These are phyloP conservation scores for Myotis lucifugus DNA, from an alignment of 2,113 vertebrate genomes.

Conservation along the genomic window DNA sequence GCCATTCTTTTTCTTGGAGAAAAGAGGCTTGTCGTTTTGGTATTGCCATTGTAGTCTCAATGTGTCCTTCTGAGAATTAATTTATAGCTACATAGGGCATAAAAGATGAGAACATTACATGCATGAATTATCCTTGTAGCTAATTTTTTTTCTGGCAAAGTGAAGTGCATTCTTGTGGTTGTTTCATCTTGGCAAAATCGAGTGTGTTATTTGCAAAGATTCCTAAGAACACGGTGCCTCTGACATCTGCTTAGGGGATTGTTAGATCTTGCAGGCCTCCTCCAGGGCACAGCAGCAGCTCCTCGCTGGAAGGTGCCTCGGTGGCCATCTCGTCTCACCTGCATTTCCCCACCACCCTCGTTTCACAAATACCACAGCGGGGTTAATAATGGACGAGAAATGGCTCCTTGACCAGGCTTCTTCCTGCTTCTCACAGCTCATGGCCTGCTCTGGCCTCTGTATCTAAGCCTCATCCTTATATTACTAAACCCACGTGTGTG, in stretches of 20 bases:
- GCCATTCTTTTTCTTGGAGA: conserved; percentile 6
- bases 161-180: conserved; percentile 57
- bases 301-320: background rate
- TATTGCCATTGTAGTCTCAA: conserved; percentile 5
- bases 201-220: conserved; percentile 55
- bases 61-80: conserved; percentile 68
- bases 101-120: conserved; percentile 58
- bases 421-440: background rate
- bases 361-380: background rate
- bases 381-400: background rate
- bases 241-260: background rate
- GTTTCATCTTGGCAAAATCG: conserved; percentile 65
- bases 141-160: conserved; percentile 50
- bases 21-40: conserved; percentile 40
- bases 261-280: background rate
- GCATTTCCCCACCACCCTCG: background rate
- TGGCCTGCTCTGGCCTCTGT: background rate
- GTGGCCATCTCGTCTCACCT: background rate
- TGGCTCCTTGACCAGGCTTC: accelerated
- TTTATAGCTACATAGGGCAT: conserved; percentile 54
- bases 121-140: conserved; percentile 68
- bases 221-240: conserved; percentile 11
- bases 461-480: background rate
- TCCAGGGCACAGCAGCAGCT: background rate
- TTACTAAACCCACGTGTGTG: background rate